phyloP scores from a whole-genome alignment of 2,797 vertebrate genomes.

The Selene dorsalis region DNA sequence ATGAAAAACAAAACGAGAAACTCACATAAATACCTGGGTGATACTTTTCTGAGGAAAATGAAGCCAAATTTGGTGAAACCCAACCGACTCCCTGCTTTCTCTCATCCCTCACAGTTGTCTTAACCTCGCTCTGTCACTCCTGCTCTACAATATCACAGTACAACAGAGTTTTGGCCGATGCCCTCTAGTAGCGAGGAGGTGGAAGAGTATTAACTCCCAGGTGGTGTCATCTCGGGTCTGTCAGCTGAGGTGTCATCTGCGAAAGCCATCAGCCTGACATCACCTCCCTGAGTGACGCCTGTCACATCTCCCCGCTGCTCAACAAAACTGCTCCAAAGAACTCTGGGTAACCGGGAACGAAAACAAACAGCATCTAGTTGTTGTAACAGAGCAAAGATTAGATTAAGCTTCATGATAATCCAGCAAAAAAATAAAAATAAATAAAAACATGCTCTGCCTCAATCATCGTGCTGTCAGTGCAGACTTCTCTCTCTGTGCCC shows the following conservation, averaged over 20 bases:
- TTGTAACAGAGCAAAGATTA: conserved; percentile 44
- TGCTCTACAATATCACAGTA: conserved; percentile 2
- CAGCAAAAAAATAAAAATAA: conserved; percentile 2
- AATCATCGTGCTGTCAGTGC: conserved; percentile 38
- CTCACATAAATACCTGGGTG: too few relatives aligned
- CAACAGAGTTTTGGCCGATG: conserved; percentile 26
- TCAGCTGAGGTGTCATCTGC: conserved; percentile 42
- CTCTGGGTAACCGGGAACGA: neutral
- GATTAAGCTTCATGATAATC: conserved; percentile 45
- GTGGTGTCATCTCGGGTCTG: conserved; percentile 36
- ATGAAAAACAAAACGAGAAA: neutral
- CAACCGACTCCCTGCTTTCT: neutral
- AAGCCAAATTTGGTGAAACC: neutral
- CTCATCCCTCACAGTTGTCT: neutral
- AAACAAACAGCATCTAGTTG: conserved; percentile 42
- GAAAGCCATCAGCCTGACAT: conserved; percentile 55
- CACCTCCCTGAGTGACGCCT: conserved; percentile 52
- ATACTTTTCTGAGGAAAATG: neutral
- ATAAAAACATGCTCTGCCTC: conserved; percentile 17
- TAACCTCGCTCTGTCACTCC: neutral
- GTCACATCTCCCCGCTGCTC: conserved; percentile 45
- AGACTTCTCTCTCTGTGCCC: conserved; percentile 10
- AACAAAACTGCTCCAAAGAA: conserved; percentile 31
- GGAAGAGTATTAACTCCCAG: conserved; percentile 39
- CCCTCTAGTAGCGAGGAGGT: neutral